Conservation (phyloP, 2,888 invertebrate species). For the Caenorhabditis sinica region DNA sequence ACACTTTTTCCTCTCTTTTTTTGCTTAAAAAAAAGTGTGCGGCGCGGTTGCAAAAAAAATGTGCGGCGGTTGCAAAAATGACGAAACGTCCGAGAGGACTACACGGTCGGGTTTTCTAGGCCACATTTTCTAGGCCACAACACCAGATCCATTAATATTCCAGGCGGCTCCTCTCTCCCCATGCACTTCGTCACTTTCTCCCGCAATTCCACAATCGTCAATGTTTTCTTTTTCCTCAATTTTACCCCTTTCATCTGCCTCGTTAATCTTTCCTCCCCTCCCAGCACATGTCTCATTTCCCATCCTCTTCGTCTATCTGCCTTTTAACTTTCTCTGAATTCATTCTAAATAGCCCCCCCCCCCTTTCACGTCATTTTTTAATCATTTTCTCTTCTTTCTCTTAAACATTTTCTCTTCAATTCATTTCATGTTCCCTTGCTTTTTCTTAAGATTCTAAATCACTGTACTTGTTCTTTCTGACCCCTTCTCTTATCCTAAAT, state of each 20-base stretch:
- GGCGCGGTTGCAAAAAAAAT: too few species aligned
- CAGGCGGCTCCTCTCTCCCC: constrained; percentile 73
- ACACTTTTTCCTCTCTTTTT: too few species aligned
- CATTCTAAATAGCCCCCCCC: constrained; percentile 30
- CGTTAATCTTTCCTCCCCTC: constrained; percentile 43
- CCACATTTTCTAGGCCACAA: too few species aligned
- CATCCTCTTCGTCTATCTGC: constrained; percentile 35
- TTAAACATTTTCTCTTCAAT: too few species aligned
- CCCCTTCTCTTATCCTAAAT: background rate
- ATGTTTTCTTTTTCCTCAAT: constrained; percentile 91
- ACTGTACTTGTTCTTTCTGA: background rate
- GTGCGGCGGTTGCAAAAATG: too few species aligned
- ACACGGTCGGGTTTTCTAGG: too few species aligned
- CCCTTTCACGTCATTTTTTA: background rate
- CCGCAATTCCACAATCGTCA: constrained; percentile 73
- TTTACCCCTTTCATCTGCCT: constrained; percentile 91
- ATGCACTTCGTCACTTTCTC: too few species aligned
- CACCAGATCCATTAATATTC: background rate
- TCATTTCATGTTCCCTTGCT: background rate
- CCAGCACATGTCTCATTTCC: constrained; percentile 31
- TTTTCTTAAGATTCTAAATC: background rate
- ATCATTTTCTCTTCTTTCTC: background rate
- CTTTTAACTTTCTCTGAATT: constrained; percentile 21
- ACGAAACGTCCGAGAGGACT: too few species aligned
- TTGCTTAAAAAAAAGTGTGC: too few species aligned